phyloP scores from a whole-genome alignment of 2,888 invertebrate genomes.

The Cremastinae sp. region DNA sequence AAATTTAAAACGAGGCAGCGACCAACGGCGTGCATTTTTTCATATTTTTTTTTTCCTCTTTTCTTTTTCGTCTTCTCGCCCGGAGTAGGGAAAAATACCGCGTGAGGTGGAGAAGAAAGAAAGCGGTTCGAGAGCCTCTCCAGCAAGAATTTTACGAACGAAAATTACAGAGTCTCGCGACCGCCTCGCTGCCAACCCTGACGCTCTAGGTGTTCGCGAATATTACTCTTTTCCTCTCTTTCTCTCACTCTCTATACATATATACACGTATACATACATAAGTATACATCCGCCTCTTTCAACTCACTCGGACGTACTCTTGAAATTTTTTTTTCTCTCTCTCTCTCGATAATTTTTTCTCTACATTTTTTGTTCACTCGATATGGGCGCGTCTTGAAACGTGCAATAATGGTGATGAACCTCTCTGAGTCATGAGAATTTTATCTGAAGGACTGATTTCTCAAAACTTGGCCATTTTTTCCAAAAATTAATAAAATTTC shows the following conservation, averaged over 20 bases:
- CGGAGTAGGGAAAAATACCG: conserved; percentile 36
- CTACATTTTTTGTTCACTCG: conserved; percentile 20
- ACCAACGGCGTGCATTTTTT: conserved; percentile 26
- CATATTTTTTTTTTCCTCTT: conserved; percentile 17
- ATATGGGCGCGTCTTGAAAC: no score
- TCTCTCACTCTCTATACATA: no score
- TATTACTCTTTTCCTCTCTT: conserved; percentile 48
- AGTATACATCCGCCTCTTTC: no score
- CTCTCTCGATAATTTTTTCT: conserved; percentile 7
- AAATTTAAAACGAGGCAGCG: conserved; percentile 6
- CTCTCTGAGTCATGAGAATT: no score
- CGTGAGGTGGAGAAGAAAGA: conserved; percentile 32
- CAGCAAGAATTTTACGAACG: conserved; percentile 75
- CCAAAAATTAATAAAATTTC: no score
- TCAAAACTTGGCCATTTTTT: no score
- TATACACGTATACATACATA: no score
- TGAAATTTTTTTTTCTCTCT: conserved; percentile 5
- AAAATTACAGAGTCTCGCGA: conserved; percentile 78
- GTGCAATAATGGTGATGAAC: no score
- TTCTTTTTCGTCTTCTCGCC: conserved; percentile 2
- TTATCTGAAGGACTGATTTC: no score
- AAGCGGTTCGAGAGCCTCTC: conserved; percentile 52
- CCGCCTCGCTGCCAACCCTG: conserved; percentile 75
- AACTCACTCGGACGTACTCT: not conserved
- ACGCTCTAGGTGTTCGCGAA: conserved; percentile 68